Percentiles rank a stretch among this genome's conserved stretches.
Conservation (phyloP, 2,113 vertebrate genomes). For the Athene noctua region DNA sequence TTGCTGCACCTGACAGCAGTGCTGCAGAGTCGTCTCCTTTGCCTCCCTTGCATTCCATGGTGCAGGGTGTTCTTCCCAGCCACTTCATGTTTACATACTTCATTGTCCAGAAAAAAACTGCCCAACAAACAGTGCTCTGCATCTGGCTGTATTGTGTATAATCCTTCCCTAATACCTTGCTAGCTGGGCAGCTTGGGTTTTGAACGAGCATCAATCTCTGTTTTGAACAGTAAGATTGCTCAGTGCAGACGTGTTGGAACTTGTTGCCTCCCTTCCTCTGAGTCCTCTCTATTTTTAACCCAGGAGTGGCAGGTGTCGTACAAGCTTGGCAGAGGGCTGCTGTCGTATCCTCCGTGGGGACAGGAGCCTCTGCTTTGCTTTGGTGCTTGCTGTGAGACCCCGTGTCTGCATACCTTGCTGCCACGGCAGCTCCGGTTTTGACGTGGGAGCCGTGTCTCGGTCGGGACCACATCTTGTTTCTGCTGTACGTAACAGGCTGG, state of each 20-base stretch:
- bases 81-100: neutral
- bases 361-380: neutral
- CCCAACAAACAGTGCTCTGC: neutral
- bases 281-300: neutral
- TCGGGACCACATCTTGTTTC: neutral
- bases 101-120: neutral
- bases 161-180: neutral
- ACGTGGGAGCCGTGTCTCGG: rapidly evolving
- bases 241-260: rapidly evolving
- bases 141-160: neutral
- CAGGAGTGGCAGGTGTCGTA: neutral
- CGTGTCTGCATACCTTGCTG: neutral
- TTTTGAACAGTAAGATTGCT: neutral
- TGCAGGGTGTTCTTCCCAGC: neutral
- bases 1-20: neutral
- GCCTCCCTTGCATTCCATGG: neutral
- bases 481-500: neutral
- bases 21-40: neutral
- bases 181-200: neutral
- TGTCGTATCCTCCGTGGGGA: rapidly evolving
- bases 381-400: neutral
- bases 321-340: neutral
- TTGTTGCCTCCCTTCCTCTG: neutral
- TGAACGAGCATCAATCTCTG: neutral
- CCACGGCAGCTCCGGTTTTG: neutral